Evolutionary conservation across 2,888 invertebrate genomes (phyloP).

Genomic region (Pelosia muscerda): DNA sequence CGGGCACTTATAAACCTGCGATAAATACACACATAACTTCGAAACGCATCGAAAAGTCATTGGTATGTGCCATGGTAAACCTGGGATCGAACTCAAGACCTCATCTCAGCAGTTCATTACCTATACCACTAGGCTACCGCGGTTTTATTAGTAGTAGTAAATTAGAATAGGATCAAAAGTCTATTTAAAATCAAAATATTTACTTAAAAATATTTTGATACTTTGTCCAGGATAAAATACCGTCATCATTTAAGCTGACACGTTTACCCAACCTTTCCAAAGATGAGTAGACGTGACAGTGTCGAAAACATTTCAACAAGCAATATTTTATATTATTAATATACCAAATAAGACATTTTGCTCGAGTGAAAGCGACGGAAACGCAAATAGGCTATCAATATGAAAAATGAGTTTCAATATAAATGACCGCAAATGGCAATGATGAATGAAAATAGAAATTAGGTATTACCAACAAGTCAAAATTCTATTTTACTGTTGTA

Average conservation of each 20-base stretch:
- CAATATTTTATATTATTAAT: not conserved
- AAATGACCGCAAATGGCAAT: not conserved
- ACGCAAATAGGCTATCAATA: not conserved
- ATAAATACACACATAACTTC: too few species aligned
- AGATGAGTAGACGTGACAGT: not conserved
- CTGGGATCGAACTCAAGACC: too few species aligned
- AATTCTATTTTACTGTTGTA: too few species aligned
- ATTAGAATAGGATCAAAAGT: too few species aligned
- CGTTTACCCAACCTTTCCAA: constrained; percentile 6
- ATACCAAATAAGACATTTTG: not conserved
- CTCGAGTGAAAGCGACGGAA: not conserved
- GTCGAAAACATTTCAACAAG: not conserved
- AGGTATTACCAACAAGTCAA: too few species aligned
- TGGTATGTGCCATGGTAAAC: too few species aligned
- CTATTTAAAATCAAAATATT: constrained; percentile 10
- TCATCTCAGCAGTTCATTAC: too few species aligned
- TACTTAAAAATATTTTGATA: constrained; percentile 4
- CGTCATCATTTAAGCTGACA: constrained; percentile 22
- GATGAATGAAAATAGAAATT: not conserved
- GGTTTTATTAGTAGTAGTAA: too few species aligned
- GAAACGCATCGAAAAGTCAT: too few species aligned
- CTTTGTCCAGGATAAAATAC: not conserved
- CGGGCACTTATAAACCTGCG: too few species aligned
- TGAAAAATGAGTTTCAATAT: not conserved
- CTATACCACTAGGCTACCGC: too few species aligned